Base-by-base conservation (phyloP, 1,140 invertebrate genomes). In the Prorops nasuta region DNA sequence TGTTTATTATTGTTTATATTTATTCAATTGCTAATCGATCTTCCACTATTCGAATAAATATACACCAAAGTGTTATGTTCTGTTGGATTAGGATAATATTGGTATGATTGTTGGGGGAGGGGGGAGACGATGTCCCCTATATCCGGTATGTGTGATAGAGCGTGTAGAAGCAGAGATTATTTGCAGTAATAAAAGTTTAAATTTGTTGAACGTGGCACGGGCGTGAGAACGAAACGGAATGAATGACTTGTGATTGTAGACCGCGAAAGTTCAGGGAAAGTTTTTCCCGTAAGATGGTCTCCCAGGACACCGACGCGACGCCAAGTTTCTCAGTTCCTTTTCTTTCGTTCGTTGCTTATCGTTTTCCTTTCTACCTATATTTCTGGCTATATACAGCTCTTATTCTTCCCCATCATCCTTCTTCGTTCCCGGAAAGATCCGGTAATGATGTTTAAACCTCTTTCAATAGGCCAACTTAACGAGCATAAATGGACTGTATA, bases 171-270 rank as follows among this genome's bases (percentile, higher is more conserved):
- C 8, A 0, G 36, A 24, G 44, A 40, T 43, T 54, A 49, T 45
- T 54, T 21, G 20, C 10, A 3, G 28, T 38, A 49, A 54, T 43
- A 52, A 47, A 49, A 54, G 48, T 54, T 54, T 48, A 49, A 49
- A 50, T 54, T 45, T 54, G 56, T 39, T 48, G 36, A 49, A 57
- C 47, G 17, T 37, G 46, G 39, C 35, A 16, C 24, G 39, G 18
- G 32, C 40, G 37, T 35, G 40, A 45, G 34, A 40, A 39, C 16
- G 35, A 38, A 55, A 37, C 35, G 35, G 34, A 64, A 66, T 50
- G 53, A 62, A 62, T 58, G 49, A 63, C 44, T 50, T 17, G 53
- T 50, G 56, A 59, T 63, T 54, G 59, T 54, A 49, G 37, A 58
- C 45, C 39, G 32, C 42, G 42, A 17, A n/a, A 54, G 44, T 54